Base-by-base conservation (phyloP, 2,113 vertebrate genomes). In the Boleophthalmus pectinirostris region DNA sequence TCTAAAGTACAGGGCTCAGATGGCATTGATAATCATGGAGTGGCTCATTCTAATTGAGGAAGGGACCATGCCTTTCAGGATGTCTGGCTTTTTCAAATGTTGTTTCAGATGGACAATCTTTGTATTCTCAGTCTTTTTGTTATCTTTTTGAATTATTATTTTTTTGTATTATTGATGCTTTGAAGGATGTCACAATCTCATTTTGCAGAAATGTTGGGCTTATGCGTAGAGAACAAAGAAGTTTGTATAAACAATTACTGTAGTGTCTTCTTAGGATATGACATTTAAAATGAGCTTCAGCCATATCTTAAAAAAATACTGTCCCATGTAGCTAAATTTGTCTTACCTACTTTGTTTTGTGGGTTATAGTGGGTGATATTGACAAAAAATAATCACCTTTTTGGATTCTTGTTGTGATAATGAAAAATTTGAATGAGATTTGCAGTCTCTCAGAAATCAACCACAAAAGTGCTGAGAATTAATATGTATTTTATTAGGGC, bases 11-110 rank as follows among this genome's bases (percentile, higher is more conserved):
- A 82, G 71, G 25, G 71, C 56, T 82, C 75, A 69, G 85, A 90
- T 85, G 82, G 85, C 89, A 81, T 88, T 87, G 87, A 90, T 88
- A 84, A 54, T 86, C 85, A 85, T 80, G 77, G 61, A 82, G 66
- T 72, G 67, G 47, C 75, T 77, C 68, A 24, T 73, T 82, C 70
- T 85, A 90, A 90, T 90, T 77, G 84, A 84, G 77, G 77, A 84
- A 88, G 81, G 87, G 78, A 89, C 78, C 47, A 16, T 83, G 84
- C 80, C 82, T 90, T 77, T 90, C 85, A 82, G 87, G 87, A 89
- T 87, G 79, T 89, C 85, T 92, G 89, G 88, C 87, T 84, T 90
- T 92, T 92, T 90, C 72, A 92, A 92, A 92, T 90, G 89, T 88
- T 70, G 18, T 87, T 88, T 87, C 77, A 88, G 79, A 83, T 25